These are phyloP conservation scores for Theristicus caerulescens DNA, from an alignment of 2,113 vertebrate species.

Conservation along the genomic window DNA sequence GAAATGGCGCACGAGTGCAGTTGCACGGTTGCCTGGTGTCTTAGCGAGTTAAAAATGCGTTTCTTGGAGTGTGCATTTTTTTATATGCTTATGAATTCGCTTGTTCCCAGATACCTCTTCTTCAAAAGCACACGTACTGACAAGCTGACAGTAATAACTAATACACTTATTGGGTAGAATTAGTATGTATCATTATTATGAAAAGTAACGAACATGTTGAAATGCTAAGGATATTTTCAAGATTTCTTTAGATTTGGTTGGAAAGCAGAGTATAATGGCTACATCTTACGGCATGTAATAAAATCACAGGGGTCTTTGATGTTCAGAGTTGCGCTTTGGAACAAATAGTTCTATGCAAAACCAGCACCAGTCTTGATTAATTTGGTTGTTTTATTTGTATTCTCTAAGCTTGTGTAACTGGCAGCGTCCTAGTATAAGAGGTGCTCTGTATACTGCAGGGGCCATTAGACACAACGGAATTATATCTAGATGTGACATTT, in stretches of 20 bases:
- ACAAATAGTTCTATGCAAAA: background rate
- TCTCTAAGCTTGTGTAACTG: background rate
- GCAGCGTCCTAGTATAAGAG: background rate
- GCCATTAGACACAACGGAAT: background rate
- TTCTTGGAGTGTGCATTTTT: background rate
- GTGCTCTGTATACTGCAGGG: background rate
- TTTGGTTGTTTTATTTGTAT: background rate
- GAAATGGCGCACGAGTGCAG: background rate
- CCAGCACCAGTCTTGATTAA: background rate
- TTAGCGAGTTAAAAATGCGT: background rate
- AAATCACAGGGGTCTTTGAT: background rate
- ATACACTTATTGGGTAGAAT: constrained; percentile 28
- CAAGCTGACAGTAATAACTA: background rate
- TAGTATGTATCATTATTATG: constrained; percentile 20
- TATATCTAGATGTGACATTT: background rate
- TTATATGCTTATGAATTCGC: background rate
- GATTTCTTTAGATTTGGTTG: background rate
- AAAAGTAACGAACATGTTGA: background rate
- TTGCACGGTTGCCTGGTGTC: background rate
- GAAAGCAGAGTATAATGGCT: background rate
- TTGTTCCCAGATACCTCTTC: background rate
- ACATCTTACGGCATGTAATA: background rate
- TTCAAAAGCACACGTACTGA: background rate
- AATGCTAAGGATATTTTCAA: background rate
- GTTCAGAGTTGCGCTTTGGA: background rate